These are phyloP conservation scores for Phortica okadai DNA, from an alignment of 2,888 invertebrate species.

Conservation along the genomic window DNA sequence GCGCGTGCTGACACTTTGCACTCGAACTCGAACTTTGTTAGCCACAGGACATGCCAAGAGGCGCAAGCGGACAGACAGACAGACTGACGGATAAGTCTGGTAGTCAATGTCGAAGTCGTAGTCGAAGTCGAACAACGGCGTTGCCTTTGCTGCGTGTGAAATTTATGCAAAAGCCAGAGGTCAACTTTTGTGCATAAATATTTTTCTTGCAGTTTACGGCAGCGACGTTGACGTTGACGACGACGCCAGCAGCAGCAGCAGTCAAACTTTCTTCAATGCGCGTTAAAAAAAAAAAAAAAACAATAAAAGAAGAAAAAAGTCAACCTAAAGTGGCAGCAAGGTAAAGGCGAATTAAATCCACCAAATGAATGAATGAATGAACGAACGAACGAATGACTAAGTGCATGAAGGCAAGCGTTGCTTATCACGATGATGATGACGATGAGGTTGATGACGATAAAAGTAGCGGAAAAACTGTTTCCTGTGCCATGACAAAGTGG, in stretches of 20 bases:
- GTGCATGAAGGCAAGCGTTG: conserved; percentile 52
- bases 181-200: conserved; percentile 39
- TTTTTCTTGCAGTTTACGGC: conserved; percentile 27
- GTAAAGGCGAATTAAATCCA: conserved; percentile 65
- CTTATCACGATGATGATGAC: background rate
- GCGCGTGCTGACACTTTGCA: conserved; percentile 17
- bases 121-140: background rate
- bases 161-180: conserved; percentile 36
- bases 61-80: background rate
- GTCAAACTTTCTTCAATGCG: conserved; percentile 21
- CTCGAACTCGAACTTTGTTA: background rate
- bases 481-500: conserved; percentile 20
- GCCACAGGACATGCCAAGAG: conserved; percentile 6
- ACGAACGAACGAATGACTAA: conserved; percentile 63
- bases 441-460: background rate
- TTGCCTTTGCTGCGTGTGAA: conserved; percentile 14
- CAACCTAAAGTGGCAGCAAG: conserved; percentile 41
- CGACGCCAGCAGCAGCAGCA: background rate
- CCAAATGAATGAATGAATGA: conserved; percentile 61
- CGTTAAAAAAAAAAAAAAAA: conserved; percentile 1
- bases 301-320: conserved; percentile 46
- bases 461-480: conserved; percentile 20
- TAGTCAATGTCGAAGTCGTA: background rate
- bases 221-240: no score
- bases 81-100: background rate